Evolutionary conservation across 64 coral and sea anemone species (phyloP), one percentile per base, ranked within the genome.

Genomic region (Cladopsammia gracilis): DNA sequence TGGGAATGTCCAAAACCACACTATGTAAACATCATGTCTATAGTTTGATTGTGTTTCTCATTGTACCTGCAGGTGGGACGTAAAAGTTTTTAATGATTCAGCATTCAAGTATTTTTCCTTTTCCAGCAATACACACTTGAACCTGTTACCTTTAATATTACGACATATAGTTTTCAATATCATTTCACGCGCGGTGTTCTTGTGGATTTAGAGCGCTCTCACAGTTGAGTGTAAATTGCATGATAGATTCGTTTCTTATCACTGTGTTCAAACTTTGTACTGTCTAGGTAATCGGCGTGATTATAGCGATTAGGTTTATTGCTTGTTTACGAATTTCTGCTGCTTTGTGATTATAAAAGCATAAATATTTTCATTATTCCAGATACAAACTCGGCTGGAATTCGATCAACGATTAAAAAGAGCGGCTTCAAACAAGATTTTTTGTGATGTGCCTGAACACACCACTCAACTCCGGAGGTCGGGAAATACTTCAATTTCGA

Each of bases 281-380:
- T 86, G 72, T 87, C 81, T 87, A 56, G 90, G 91, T 98, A 91
- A 98, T 98, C 75, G 87, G 46, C 56, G 96, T 94, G 92, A 98
- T 98, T 94, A 98, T 25, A 75, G 25, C 83, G 96, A 98, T 98
- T 94, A 94, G 51, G 76, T 75, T 94, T 98, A 98, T 98, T 98
- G 88, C 96, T 94, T 98, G 96, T 98, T 98, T 98, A 98, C 87
- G 88, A 89, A 98, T 72, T 94, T 94, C 79, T 98, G 72, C 92
- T 91, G 89, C 75, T 82, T 75, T 62, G 80, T 73, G 87, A 91
- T 90, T 88, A 84, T 62, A 78, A 62, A 91, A 94, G 82, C 64
- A 90, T 97, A 91, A 97, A 97, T 94, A 97, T 97, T 97, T 88
- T 97, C 77, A 79, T 94, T 91, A 84, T 66, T 68, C 42, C 3